phyloP scores from a whole-genome alignment of 2,797 vertebrate species.

The Spinibarbus caldwelli region DNA sequence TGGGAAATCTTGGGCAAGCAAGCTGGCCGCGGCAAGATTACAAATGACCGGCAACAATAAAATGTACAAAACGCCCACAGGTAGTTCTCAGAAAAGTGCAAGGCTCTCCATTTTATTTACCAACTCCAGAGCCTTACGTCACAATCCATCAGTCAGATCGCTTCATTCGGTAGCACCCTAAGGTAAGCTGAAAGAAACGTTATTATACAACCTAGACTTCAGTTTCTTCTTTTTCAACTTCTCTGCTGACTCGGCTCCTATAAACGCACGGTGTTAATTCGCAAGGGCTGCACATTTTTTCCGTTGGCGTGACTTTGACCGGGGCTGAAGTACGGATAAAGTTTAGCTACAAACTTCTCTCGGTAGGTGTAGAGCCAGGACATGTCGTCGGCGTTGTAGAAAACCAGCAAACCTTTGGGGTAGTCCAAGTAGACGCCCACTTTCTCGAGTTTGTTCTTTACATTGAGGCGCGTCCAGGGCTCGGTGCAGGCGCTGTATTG shows the following conservation, averaged over 20 bases:
- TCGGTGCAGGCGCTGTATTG: constrained; percentile 98
- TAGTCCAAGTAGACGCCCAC: constrained; percentile 98
- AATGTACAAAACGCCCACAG: constrained; percentile 49
- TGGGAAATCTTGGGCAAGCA: constrained; percentile 43
- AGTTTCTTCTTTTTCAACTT: neutral
- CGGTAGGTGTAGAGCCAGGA: constrained; percentile 99
- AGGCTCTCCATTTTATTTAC: constrained; percentile 26
- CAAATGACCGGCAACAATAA: constrained; percentile 50
- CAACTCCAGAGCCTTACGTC: constrained; percentile 8
- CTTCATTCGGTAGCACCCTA: neutral
- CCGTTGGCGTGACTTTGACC: constrained; percentile 98
- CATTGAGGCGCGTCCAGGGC: constrained; percentile 97
- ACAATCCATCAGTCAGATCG: constrained; percentile 31
- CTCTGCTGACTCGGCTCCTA: constrained; percentile 63
- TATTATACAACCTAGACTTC: constrained; percentile 16
- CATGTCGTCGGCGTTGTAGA: constrained; percentile 98
- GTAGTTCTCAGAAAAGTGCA: constrained; percentile 42
- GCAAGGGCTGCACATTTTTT: constrained; percentile 95
- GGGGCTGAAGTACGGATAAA: constrained; percentile 95
- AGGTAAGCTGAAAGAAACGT: constrained; percentile 36
- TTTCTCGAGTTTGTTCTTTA: constrained; percentile 95
- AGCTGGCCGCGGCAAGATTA: constrained; percentile 34
- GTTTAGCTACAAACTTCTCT: constrained; percentile 90
- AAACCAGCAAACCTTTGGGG: constrained; percentile 93
- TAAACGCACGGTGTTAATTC: constrained; percentile 96